phyloP scores from a whole-genome alignment of 1,140 invertebrate genomes.

The Euura lappo region DNA sequence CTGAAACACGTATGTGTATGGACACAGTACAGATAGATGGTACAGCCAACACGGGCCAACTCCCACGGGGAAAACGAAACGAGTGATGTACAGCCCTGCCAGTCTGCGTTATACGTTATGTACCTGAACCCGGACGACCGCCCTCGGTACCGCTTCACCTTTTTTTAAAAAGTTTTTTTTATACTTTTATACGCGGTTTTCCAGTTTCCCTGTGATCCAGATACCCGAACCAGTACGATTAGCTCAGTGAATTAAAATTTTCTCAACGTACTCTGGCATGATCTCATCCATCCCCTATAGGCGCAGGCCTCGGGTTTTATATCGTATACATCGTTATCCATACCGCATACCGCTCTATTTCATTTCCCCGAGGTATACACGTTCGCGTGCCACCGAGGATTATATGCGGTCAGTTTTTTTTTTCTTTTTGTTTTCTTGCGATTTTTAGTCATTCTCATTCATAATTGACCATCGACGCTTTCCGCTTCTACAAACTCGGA shows the following conservation, averaged over 20 bases:
- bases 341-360: slow-evolving; percentile 4
- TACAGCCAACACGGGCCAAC: background rate
- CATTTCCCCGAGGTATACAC: slow-evolving; percentile 1
- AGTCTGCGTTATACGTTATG: background rate
- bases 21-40: slow-evolving; percentile 2
- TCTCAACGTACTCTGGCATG: no score
- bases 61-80: background rate
- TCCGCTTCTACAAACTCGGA: no score
- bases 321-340: background rate
- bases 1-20: background rate
- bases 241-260: no score
- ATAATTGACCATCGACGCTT: no score
- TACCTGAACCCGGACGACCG: no score
- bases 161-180: no score
- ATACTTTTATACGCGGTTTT: no score
- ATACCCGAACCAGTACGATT: no score
- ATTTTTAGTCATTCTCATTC: background rate
- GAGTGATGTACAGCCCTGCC: background rate
- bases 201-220: no score
- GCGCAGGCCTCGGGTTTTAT: no score
- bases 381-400: background rate
- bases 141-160: no score
- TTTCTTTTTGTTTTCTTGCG: background rate
- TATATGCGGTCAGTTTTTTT: background rate
- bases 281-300: no score